Base-by-base conservation (phyloP, 2,113 vertebrate species). In the Hiodon alosoides region DNA sequence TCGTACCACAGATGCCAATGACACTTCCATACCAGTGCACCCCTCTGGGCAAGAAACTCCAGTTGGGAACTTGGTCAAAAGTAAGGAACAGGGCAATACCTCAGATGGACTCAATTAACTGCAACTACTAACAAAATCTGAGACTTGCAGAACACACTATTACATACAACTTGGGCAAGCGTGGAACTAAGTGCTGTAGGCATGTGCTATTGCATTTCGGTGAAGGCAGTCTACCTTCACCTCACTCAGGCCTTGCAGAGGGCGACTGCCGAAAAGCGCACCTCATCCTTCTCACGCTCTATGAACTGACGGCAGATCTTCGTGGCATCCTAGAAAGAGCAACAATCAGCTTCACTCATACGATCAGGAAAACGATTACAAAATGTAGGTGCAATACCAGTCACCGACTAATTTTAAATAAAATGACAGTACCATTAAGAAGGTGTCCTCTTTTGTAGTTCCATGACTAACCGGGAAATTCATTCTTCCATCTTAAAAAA, bases 191-290 rank as follows among this genome's bases (percentile, higher is more conserved):
- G 75, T 76, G 87, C 83, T 83, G 85, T 81, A 78, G 78, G 73
- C 54, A 61, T 81, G 76, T 78, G 75, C 72, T 74, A 73, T 31
- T 82, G 83, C 1, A 14, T 80, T 61, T 81, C 16, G 70, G 77
- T 50, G 48, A 8, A 16, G 4, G 9, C 58, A 59, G 2, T 10
- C 50, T 13, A 17, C 5, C 47, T 48, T 51, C 46, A 16, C 9
- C 55, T 53, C 55, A 77, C 67, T 91, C 89, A 94, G 77, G 88
- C 89, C 74, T 91, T 95, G 90, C 93, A 94, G 11, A 99, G 90
- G 46, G 96, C 96, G 86, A 99, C 95, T 0, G 96, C 93, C 2
- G 96, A 98, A 86, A 98, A 98, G 58, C 95, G 95, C 50, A 98
- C 93, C 78, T 99, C 96, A 9, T 92, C 95, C 78, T 95, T 90